Evolutionary conservation across 2,113 vertebrate species (phyloP).

Genomic region (Aegotheles bennettii): DNA sequence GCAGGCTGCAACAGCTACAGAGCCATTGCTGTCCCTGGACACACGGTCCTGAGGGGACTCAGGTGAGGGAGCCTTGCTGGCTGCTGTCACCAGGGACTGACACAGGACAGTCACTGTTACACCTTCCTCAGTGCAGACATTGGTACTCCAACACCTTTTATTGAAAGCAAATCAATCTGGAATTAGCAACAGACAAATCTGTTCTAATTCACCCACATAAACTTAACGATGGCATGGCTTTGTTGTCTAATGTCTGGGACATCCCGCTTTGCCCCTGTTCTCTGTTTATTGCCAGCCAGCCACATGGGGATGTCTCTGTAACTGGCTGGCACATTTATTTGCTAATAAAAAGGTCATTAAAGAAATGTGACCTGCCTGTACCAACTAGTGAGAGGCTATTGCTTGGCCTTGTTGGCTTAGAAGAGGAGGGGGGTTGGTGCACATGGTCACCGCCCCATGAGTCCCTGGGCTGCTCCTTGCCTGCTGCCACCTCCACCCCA

Average conservation of each 20-base stretch:
- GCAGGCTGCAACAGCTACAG: too few relatives aligned
- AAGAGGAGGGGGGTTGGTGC: too few relatives aligned
- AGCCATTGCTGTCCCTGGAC: background rate
- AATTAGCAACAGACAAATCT: background rate
- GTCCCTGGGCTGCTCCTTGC: background rate
- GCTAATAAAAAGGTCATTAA: background rate
- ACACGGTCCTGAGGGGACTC: rapidly evolving
- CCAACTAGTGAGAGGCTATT: rapidly evolving
- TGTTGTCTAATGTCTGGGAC: background rate
- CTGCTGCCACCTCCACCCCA: rapidly evolving
- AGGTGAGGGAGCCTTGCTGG: background rate
- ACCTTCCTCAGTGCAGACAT: background rate
- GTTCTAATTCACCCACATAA: background rate
- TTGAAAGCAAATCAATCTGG: background rate
- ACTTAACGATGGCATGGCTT: background rate
- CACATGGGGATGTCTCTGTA: rapidly evolving
- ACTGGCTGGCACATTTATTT: background rate
- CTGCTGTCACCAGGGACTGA: rapidly evolving
- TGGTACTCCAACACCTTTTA: background rate
- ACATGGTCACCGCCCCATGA: rapidly evolving
- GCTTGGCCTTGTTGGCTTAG: background rate
- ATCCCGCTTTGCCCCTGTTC: background rate
- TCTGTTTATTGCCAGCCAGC: background rate
- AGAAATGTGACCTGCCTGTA: background rate
- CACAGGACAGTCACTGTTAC: background rate